Evolutionary conservation across 2,113 vertebrate species (phyloP).

Genomic region (Anhinga rufa): DNA sequence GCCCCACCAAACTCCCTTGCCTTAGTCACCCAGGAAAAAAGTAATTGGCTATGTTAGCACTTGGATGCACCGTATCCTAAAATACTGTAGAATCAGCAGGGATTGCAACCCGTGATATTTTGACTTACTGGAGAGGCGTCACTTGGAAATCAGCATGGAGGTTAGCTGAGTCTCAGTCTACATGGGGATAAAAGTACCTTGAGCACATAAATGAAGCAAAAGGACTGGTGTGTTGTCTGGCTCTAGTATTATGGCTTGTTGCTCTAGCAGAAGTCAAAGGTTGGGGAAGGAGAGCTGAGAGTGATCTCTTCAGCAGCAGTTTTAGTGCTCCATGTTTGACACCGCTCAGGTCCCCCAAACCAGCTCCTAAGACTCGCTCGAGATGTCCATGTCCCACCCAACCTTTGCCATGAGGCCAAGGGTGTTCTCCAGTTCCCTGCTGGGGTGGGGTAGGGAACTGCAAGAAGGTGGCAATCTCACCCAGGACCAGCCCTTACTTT

Average conservation of each 20-base stretch:
- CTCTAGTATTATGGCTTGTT: background rate
- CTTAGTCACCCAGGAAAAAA: background rate
- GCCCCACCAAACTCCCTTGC: background rate
- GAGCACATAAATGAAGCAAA: background rate
- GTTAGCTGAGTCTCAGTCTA: background rate
- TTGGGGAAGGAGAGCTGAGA: background rate
- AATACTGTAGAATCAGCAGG: background rate
- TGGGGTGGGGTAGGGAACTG: background rate
- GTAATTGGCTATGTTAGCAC: background rate
- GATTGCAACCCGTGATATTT: background rate
- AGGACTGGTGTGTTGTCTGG: background rate
- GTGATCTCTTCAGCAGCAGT: background rate
- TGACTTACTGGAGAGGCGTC: background rate
- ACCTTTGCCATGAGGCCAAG: background rate
- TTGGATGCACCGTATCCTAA: background rate
- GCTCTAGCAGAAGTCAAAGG: background rate
- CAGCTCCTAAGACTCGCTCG: accelerated
- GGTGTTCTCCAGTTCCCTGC: background rate
- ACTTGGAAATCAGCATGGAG: background rate
- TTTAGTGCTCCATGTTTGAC: background rate
- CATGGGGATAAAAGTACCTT: background rate
- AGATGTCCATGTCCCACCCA: background rate
- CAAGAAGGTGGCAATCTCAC: background rate
- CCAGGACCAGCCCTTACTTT: background rate
- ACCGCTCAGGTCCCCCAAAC: background rate